Evolutionary conservation across 2,113 vertebrate genomes (phyloP).

Genomic region (Actenoides hombroni): DNA sequence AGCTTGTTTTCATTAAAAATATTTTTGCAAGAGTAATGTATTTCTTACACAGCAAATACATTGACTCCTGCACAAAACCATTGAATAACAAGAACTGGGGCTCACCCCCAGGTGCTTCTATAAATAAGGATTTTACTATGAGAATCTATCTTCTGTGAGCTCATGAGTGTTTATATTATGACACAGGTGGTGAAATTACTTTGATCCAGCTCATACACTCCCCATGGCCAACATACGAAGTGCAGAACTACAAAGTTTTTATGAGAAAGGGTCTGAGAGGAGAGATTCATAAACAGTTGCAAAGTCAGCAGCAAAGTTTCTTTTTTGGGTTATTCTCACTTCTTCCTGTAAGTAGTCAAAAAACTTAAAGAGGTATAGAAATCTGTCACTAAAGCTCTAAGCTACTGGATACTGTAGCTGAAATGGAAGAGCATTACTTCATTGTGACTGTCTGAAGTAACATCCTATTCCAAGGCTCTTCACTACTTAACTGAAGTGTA

Average conservation of each 20-base stretch:
- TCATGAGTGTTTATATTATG: background rate
- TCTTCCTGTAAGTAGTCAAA: background rate
- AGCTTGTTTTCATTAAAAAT: background rate
- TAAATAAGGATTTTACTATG: background rate
- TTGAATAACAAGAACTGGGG: background rate
- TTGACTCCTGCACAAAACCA: background rate
- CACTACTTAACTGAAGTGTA: too few species aligned
- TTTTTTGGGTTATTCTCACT: background rate
- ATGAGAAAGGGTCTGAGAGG: background rate
- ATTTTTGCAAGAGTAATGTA: accelerated
- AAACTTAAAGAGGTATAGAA: background rate
- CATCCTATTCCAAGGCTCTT: background rate
- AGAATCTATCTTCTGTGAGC: background rate
- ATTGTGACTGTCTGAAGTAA: background rate
- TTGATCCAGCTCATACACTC: background rate
- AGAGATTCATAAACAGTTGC: background rate
- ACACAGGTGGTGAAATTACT: background rate
- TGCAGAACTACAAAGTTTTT: background rate
- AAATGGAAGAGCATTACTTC: background rate
- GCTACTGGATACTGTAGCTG: background rate
- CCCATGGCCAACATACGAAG: background rate
- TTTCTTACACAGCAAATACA: background rate
- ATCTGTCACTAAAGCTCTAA: background rate
- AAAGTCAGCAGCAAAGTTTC: background rate
- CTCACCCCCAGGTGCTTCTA: background rate